phyloP scores from a whole-genome alignment of 2,797 vertebrate species.

The Tenualosa thibaudeaui region DNA sequence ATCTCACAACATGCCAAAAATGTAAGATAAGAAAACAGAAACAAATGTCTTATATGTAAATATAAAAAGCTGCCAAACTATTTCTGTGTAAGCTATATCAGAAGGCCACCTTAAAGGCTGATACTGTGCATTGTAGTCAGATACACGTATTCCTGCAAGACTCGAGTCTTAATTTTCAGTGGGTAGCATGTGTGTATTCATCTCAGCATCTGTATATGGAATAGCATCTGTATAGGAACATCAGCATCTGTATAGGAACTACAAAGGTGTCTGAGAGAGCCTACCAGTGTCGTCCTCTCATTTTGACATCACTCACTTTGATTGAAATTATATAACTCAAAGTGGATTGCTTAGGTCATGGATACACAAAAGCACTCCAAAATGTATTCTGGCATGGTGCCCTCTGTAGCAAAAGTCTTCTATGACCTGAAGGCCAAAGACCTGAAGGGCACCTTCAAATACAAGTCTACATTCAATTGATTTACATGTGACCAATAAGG shows the following conservation, averaged over 20 bases:
- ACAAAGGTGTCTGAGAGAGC: background rate
- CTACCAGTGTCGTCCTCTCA: background rate
- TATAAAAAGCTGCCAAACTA: no score
- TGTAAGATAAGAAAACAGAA: background rate
- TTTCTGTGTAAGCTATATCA: background rate
- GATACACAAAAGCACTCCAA: background rate
- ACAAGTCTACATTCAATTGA: background rate
- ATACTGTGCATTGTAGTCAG: background rate
- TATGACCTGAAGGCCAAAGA: constrained; percentile 6
- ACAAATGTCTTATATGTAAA: background rate
- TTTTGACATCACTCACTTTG: background rate
- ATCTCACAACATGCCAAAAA: background rate
- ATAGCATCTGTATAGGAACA: background rate
- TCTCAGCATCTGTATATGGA: background rate
- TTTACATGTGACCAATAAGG: background rate
- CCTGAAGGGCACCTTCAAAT: background rate
- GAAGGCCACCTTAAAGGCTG: background rate
- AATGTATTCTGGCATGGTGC: constrained; percentile 14
- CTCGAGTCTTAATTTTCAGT: background rate
- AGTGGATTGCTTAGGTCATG: constrained; percentile 9
- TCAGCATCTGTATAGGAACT: background rate
- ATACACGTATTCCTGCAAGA: background rate
- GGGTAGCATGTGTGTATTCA: background rate
- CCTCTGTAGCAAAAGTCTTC: background rate
- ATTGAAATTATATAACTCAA: constrained; percentile 1